Evolutionary conservation across 2,113 vertebrate species (phyloP), one percentile per base, ranked within the genome.

Genomic region (Stigmatopora argus): DNA sequence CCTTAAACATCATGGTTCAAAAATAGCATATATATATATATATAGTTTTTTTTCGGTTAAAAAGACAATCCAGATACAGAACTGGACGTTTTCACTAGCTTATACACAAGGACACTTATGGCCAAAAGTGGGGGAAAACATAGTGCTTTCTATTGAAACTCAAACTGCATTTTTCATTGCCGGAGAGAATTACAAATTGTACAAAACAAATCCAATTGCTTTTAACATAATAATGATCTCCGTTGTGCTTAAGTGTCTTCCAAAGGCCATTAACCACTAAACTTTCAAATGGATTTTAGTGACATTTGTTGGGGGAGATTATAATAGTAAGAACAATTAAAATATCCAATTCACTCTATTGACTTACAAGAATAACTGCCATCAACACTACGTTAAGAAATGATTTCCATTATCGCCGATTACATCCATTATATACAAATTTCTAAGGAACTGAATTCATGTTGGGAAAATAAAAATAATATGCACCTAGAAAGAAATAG

Each of bases 41-140:
- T 56, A 56, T 56, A 13, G 49, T 18, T 64, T 35, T 34, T 62
- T 79, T 77, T 86, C 86, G 85, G 86, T 83, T 85, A 88, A 87
- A 83, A 82, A 58, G 85, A 79, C 64, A 79, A 70, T 81, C 82
- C 75, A 47, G 62, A 75, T 75, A 82, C 61, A 75, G 80, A 81
- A 77, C 72, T 67, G 71, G 70, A 64, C 41, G 64, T 83, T 77
- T 74, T 64, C 59, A 82, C 56, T 78, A 86, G 82, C 80, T 88
- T 87, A 85, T 80, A 88, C 86, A 89, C 86, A 89, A 89, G 88
- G 88, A 88, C 88, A 89, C 88, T 89, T 89, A 83, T 76, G 88
- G 88, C 79, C 85, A 85, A 66, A 78, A 78, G 23, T 13, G 14
- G 14, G 14, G 38, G 56, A 58, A 57, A 70, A 47, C 59, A 70